Percentiles rank a stretch among this genome's conserved stretches.
Conservation (phyloP, 1,140 invertebrate species). For the Neotoxoptera formosana region DNA sequence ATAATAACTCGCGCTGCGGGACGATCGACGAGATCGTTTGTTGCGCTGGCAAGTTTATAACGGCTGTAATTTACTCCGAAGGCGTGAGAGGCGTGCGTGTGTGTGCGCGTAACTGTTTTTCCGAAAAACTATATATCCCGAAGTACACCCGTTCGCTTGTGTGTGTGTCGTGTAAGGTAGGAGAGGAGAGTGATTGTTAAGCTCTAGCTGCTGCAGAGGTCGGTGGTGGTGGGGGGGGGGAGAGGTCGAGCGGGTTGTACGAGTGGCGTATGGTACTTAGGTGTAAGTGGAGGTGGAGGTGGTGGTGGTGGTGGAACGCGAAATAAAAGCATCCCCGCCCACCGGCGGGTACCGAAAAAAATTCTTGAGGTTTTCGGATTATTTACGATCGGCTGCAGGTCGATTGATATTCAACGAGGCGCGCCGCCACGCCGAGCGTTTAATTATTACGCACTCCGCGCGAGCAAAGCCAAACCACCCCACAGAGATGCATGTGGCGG, state of each 20-base stretch:
- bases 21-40: slow-evolving; percentile 44
- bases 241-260: not conserved
- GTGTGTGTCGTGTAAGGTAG: not conserved
- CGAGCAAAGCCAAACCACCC: not conserved
- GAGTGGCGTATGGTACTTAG: not conserved
- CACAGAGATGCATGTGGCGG: not conserved
- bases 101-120: not conserved
- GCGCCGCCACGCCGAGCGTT: not conserved
- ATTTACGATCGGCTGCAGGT: slow-evolving; percentile 14
- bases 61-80: not conserved
- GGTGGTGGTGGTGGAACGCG: not conserved
- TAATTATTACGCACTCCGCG: slow-evolving; percentile 17
- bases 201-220: not conserved
- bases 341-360: not conserved
- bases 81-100: not conserved
- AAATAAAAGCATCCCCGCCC: not conserved
- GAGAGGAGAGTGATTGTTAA: not conserved
- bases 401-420: slow-evolving; percentile 36
- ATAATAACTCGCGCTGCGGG: slow-evolving; percentile 44
- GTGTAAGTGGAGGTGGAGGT: too few species aligned
- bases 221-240: too few species aligned
- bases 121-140: slow-evolving; percentile 18
- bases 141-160: too few species aligned
- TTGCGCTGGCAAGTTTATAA: slow-evolving; percentile 31
- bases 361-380: slow-evolving; percentile 9